Percentiles rank a stretch among this genome's conserved stretches.
These are phyloP conservation scores for Stenodera caucasica DNA, from an alignment of 2,888 invertebrate genomes.

Conservation along the genomic window DNA sequence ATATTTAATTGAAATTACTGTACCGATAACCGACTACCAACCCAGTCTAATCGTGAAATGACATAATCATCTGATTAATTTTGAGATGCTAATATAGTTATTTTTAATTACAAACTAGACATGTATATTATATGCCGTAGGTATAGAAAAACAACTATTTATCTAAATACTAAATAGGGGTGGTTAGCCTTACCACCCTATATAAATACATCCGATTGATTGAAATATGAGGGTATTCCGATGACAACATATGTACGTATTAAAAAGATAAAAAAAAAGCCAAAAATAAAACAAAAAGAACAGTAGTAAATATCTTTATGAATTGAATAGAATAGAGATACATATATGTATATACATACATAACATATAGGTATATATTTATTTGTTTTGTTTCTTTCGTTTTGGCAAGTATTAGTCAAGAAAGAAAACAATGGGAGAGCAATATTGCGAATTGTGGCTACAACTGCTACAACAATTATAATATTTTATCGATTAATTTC, in stretches of 20 bases:
- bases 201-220: slow-evolving; percentile 2
- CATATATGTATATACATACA: no score
- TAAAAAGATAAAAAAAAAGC: no score
- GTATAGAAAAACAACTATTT: no score
- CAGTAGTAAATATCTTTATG: neutral
- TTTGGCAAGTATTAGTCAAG: neutral
- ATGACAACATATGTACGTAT: neutral
- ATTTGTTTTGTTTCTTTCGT: neutral
- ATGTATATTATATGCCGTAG: neutral
- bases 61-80: slow-evolving; percentile 1
- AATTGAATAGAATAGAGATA: neutral
- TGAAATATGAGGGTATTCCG: neutral
- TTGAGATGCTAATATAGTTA: slow-evolving; percentile 3
- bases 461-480: slow-evolving; percentile 55
- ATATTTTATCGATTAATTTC: slow-evolving; percentile 57
- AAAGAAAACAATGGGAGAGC: neutral
- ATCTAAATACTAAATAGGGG: slow-evolving; percentile 9
- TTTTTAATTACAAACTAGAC: neutral
- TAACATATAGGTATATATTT: no score
- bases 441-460: slow-evolving; percentile 25
- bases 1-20: slow-evolving; percentile 17
- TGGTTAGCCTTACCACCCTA: slow-evolving; percentile 9
- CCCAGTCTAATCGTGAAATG: neutral
- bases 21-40: neutral
- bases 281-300: no score